Evolutionary conservation across 2,797 vertebrate genomes (phyloP).

Genomic region (Sparidentex hasta): DNA sequence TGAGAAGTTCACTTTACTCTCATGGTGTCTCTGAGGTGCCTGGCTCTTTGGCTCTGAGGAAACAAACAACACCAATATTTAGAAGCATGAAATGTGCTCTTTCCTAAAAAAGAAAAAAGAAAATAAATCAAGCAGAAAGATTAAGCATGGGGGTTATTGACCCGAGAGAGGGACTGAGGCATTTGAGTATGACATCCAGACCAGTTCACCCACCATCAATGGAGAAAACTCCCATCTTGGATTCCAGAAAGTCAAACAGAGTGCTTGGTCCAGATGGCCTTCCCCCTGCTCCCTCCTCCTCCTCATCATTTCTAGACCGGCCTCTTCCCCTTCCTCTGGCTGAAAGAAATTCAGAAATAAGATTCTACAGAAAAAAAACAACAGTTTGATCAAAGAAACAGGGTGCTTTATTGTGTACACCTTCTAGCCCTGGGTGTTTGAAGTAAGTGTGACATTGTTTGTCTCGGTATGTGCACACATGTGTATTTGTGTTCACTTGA

Average conservation of each 20-base stretch:
- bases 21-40: conserved; percentile 84
- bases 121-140: not conserved
- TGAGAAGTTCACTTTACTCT: conserved; percentile 82
- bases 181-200: conserved; percentile 13
- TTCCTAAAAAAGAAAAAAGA: not conserved
- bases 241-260: conserved; percentile 98
- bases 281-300: conserved; percentile 91
- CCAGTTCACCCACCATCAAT: conserved; percentile 89
- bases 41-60: conserved; percentile 90
- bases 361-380: conserved; percentile 1
- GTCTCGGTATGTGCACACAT: not conserved
- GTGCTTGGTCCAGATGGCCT: conserved; percentile 98
- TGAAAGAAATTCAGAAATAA: conserved; percentile 65
- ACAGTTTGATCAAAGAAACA: conserved; percentile 5
- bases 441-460: not conserved
- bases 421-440: not conserved
- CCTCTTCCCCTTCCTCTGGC: conserved; percentile 94
- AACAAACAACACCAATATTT: conserved; percentile 13
- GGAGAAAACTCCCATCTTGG: conserved; percentile 96
- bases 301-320: conserved; percentile 91
- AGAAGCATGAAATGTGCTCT: not conserved
- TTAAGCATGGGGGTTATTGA: not conserved
- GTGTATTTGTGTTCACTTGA: too few relatives aligned
- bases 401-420: not conserved
- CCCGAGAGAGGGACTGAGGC: not conserved